A percentile compares a stretch with the other conserved stretches of the same genome.
Conservation (phyloP, 2,113 vertebrate species). For the Rhinoderma darwinii region DNA sequence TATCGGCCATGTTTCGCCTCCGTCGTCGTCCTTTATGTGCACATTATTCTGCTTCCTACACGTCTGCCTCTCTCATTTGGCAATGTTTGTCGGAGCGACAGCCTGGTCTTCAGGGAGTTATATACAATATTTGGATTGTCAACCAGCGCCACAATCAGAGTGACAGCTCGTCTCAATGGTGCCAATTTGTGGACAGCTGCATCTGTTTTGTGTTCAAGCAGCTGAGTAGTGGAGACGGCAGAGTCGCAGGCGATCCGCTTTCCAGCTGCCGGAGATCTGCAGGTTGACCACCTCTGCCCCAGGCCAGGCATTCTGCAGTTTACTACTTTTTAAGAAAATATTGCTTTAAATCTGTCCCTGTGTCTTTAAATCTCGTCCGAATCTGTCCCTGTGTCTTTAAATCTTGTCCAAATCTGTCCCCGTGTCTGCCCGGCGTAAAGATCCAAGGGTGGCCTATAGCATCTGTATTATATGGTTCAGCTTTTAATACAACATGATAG, state of each 20-base stretch:
- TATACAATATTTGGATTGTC: conserved; percentile 15
- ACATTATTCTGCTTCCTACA: neutral
- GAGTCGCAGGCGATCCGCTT: too few species aligned
- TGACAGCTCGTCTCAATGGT: neutral
- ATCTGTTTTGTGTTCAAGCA: conserved; percentile 1
- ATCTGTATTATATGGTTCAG: neutral
- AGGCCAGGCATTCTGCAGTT: neutral
- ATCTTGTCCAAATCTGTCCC: neutral
- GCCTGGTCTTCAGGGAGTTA: neutral
- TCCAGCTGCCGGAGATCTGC: conserved; percentile 22
- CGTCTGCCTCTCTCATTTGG: neutral
- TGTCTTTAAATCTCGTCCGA: too few species aligned
- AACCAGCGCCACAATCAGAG: neutral
- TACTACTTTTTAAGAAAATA: neutral
- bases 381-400: neutral
- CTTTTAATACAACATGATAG: neutral
- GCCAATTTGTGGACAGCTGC: conserved; percentile 20
- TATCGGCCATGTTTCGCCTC: neutral
- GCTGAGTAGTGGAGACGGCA: neutral
- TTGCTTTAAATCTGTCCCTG: neutral
- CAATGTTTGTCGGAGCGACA: neutral
- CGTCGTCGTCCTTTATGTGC: too few species aligned
- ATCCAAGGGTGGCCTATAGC: neutral
- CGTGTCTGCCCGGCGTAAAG: too few species aligned
- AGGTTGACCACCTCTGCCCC: neutral